These are phyloP conservation scores for Phylloscopus trochiloides DNA, from an alignment of 2,113 vertebrate genomes.

Conservation along the genomic window DNA sequence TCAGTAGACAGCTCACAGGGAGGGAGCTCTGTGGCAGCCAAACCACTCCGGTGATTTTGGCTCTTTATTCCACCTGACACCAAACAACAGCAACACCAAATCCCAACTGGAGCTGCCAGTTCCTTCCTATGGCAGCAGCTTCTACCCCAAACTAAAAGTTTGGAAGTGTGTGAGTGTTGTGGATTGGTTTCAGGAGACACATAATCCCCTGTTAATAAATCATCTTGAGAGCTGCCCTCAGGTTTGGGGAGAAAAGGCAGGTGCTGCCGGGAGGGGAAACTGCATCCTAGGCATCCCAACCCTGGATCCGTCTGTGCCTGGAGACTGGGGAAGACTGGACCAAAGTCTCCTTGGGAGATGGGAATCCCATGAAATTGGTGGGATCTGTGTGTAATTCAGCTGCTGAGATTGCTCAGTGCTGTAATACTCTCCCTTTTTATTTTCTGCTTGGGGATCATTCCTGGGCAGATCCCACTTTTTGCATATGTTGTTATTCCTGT, in stretches of 20 bases:
- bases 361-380: not conserved
- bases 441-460: not conserved
- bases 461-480: not conserved
- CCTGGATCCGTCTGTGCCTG: accelerated
- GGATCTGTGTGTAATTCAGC: not conserved
- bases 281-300: not conserved
- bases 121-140: not conserved
- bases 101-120: accelerated
- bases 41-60: accelerated
- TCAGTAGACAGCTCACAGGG: not conserved
- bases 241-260: not conserved
- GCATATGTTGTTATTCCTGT: not conserved
- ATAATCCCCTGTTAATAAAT: not conserved
- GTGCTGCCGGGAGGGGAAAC: not conserved
- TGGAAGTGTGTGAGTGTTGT: accelerated
- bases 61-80: not conserved
- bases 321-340: not conserved
- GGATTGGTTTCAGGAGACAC: not conserved
- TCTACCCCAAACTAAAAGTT: not conserved
- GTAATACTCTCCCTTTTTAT: not conserved
- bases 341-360: not conserved
- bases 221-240: not conserved
- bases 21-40: not conserved
- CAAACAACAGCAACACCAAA: not conserved
- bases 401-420: not conserved